These are phyloP conservation scores for Drymodes brunneopygia DNA, from an alignment of 2,113 vertebrate genomes.

Conservation along the genomic window DNA sequence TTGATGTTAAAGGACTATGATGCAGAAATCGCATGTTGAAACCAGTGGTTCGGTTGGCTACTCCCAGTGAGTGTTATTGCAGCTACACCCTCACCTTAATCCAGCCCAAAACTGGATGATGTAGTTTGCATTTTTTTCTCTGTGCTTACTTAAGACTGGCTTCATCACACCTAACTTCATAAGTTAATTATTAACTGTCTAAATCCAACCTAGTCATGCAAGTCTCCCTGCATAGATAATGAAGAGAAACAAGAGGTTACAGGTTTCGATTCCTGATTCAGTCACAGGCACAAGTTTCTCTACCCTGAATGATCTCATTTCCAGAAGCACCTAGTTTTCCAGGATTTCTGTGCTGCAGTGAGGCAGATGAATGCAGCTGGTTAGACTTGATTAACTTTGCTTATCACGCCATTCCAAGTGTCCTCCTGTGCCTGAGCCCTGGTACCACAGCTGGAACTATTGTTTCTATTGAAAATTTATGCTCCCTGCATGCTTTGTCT, in stretches of 20 bases:
- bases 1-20: neutral
- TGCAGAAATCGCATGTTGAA: neutral
- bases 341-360: neutral
- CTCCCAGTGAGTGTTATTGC: neutral
- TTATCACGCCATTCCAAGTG: neutral
- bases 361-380: neutral
- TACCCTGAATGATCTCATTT: fast-evolving
- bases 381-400: neutral
- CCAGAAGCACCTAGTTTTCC: neutral
- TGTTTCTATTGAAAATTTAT: neutral
- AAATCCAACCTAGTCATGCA: neutral
- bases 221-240: neutral
- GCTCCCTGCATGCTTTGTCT: neutral
- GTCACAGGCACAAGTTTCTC: neutral
- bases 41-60: neutral
- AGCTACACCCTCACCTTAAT: neutral
- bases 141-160: neutral
- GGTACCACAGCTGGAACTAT: neutral
- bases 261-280: neutral
- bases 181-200: constrained; percentile 30
- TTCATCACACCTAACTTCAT: neutral
- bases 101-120: neutral
- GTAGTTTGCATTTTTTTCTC: neutral
- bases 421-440: neutral
- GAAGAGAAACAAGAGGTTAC: fast-evolving